Base-by-base conservation (phyloP, 2,888 invertebrate species). In the Dolomedes plantarius region DNA sequence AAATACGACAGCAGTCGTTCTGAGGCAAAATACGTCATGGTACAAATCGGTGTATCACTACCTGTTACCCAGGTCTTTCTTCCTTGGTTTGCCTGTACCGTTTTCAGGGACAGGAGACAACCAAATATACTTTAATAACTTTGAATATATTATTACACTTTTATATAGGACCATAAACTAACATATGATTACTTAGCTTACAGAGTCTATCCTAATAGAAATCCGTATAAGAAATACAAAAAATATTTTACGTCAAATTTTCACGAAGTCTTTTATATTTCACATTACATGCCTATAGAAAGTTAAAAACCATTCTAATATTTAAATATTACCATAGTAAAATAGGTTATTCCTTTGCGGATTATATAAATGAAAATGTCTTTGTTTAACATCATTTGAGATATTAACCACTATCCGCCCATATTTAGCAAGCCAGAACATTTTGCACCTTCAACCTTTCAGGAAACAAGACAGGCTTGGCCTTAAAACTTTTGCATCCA, bases 351-450 rank as follows among this genome's bases (percentile, higher is more conserved):
- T 46, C 16, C n/a, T 46, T 46, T n/a, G 9, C 9, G 16, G 11
- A 46, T 6, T 11, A n/a, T 16, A 46, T 36, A 36, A 36, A 9
- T 36, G 5, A 36, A 36, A 36, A 36, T 36, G 36, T 36, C 36
- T 36, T 36, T 36, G 9, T 36, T 36, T 36, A 36, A 9, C 36
- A 62, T 27, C 23, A 46, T 73, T 32, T 65, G 36, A 11, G 67
- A 62, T 73, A 72, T 67, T 67, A 62, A 65, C 74, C 74, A 82
- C 75, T 46, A 75, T 76, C 83, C 83, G 83, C 83, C 83, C 76
- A 77, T 23, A 31, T 36, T 28, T 77, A 76, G 76, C 69, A 32
- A 72, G 72, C 64, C 56, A 64, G 46, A 50, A 71, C n/a, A n/a
- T 65, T 76, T 76, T 76, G 76, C 77, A 83, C 83, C 36, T 28